Percentiles rank a stretch among this genome's conserved stretches.
phyloP scores from a whole-genome alignment of 2,888 invertebrate species.

The Xanthia togata region DNA sequence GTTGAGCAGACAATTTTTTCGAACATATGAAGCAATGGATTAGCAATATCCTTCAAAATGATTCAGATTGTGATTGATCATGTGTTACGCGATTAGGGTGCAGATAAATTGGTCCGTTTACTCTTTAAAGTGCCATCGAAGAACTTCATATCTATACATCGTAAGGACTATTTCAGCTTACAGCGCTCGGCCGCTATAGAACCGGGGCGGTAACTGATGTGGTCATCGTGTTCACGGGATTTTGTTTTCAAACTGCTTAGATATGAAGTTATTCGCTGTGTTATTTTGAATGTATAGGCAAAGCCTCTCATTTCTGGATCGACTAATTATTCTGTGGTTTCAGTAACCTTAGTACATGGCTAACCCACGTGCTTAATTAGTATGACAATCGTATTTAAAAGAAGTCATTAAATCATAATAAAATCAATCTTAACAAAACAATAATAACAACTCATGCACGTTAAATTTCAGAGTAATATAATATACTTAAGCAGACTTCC shows the following conservation, averaged over 20 bases:
- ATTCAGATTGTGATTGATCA: too few relatives aligned
- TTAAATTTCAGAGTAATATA: slow-evolving; percentile 1
- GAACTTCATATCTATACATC: too few relatives aligned
- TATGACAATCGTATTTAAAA: neutral
- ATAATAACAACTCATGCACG: neutral
- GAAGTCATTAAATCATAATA: neutral
- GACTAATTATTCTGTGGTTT: neutral
- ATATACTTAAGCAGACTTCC: neutral
- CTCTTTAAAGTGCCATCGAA: neutral
- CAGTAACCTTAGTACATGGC: neutral
- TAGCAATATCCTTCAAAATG: too few relatives aligned
- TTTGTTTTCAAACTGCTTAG: too few relatives aligned
- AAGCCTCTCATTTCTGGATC: neutral
- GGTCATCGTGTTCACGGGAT: too few relatives aligned
- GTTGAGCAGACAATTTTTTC: too few relatives aligned
- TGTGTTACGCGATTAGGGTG: too few relatives aligned
- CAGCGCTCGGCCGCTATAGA: too few relatives aligned
- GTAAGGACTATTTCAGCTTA: too few relatives aligned
- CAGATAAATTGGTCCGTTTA: neutral
- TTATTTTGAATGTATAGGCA: neutral
- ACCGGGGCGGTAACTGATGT: too few relatives aligned
- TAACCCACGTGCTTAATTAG: neutral
- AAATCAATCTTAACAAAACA: neutral
- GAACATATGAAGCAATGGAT: too few relatives aligned
- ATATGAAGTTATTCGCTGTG: too few relatives aligned